These are phyloP conservation scores for Brachionus sp. DNA, from an alignment of 1,140 invertebrate genomes.

Conservation along the genomic window DNA sequence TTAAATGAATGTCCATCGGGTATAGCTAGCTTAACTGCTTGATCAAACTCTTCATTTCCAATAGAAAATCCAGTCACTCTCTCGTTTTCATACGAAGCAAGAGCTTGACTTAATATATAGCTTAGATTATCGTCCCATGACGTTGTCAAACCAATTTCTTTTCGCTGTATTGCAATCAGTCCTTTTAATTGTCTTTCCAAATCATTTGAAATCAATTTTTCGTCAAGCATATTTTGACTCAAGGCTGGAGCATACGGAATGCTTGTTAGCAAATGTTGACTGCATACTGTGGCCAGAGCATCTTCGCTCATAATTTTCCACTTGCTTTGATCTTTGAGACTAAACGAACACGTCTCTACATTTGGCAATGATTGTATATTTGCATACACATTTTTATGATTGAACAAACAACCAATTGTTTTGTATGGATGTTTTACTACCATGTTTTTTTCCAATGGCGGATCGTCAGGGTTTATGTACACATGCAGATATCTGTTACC, in stretches of 20 bases:
- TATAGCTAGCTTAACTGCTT: conserved; percentile 55
- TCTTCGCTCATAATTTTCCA: conserved; percentile 60
- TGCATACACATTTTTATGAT: conserved; percentile 58
- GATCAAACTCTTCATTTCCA: conserved; percentile 60
- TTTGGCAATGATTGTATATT: conserved; percentile 58
- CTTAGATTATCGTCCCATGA: conserved; percentile 58
- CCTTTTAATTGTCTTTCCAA: conserved; percentile 56
- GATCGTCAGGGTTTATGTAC: conserved; percentile 54
- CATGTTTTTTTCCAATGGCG: conserved; percentile 52
- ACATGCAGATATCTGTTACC: conserved; percentile 57
- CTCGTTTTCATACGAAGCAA: conserved; percentile 59
- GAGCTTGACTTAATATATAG: conserved; percentile 57
- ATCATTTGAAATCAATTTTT: conserved; percentile 53
- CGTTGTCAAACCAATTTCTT: conserved; percentile 57
- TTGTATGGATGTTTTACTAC: conserved; percentile 56
- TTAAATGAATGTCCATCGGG: conserved; percentile 61
- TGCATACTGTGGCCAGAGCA: conserved; percentile 56
- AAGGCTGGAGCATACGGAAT: conserved; percentile 54
- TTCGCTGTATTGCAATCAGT: conserved; percentile 33
- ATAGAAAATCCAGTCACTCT: conserved; percentile 53
- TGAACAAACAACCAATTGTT: conserved; percentile 61
- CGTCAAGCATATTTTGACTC: conserved; percentile 49
- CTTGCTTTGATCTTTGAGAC: conserved; percentile 53
- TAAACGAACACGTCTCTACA: conserved; percentile 57
- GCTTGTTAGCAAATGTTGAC: conserved; percentile 48